A percentile compares a stretch with the other conserved stretches of the same genome.
Conservation (phyloP, 2,797 vertebrate species). For the Mus caroli region DNA sequence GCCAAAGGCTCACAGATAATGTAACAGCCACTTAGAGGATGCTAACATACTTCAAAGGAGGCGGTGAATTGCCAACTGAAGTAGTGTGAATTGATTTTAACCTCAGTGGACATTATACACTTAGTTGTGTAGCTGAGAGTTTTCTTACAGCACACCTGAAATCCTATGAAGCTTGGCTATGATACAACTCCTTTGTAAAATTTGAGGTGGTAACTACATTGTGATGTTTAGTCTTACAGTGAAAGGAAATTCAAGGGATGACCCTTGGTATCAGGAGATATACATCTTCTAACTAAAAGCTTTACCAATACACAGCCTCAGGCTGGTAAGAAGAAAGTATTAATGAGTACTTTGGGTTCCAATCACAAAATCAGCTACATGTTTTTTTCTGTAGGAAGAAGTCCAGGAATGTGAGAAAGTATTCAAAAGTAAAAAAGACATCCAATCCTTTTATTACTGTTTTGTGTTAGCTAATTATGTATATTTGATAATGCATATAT, state of each 20-base stretch:
- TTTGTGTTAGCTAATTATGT: not conserved
- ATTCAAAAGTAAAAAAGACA: conserved; percentile 16
- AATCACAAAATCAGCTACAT: not conserved
- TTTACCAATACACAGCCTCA: not conserved
- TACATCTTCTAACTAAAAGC: not conserved
- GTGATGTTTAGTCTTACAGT: not conserved
- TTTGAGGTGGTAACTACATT: not conserved
- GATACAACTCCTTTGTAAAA: not conserved
- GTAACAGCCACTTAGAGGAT: not conserved
- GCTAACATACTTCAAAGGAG: conserved; percentile 36
- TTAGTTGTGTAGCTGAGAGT: conserved; percentile 3
- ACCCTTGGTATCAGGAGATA: not conserved
- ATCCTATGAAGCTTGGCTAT: not conserved
- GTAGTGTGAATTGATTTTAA: not conserved
- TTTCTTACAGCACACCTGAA: not conserved
- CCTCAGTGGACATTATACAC: not conserved
- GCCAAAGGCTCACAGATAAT: not conserved
- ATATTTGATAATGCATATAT: not conserved
- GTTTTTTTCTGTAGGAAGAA: not conserved
- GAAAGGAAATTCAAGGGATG: not conserved
- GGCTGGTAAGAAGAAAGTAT: not conserved
- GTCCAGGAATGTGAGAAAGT: not conserved
- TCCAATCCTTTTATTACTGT: not conserved
- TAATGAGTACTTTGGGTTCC: conserved; percentile 18
- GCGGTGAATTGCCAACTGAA: not conserved